These are phyloP conservation scores for Eurypyga helias DNA, from an alignment of 2,113 vertebrate genomes.

Conservation along the genomic window DNA sequence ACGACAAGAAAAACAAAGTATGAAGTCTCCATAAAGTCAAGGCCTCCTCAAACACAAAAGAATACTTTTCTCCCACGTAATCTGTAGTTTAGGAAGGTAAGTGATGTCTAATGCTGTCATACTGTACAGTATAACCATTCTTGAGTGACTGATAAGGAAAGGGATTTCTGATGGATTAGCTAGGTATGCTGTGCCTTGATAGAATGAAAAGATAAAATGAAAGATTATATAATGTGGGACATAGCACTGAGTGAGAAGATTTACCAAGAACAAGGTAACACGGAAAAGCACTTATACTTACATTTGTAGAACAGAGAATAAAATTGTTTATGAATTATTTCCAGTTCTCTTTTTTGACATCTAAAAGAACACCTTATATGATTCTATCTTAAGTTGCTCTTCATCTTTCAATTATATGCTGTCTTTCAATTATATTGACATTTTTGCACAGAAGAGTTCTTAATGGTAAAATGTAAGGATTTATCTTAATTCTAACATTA, in stretches of 20 bases:
- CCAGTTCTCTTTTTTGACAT: not conserved
- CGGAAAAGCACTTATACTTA: slow-evolving; percentile 15
- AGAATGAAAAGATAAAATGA: slow-evolving; percentile 65
- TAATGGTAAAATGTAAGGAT: not conserved
- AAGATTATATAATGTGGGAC: slow-evolving; percentile 51
- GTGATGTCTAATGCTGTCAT: slow-evolving; percentile 58
- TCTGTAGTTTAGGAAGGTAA: slow-evolving; percentile 63
- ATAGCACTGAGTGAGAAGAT: slow-evolving; percentile 25
- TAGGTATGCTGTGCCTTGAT: slow-evolving; percentile 62
- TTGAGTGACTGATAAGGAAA: slow-evolving; percentile 65
- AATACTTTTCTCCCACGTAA: slow-evolving; percentile 11
- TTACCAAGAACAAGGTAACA: slow-evolving; percentile 16
- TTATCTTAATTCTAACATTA: not conserved
- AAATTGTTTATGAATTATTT: not conserved
- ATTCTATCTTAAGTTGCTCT: not conserved
- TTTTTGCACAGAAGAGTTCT: not conserved
- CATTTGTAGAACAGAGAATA: slow-evolving; percentile 8
- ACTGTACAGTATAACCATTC: slow-evolving; percentile 52
- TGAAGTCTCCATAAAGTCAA: not conserved
- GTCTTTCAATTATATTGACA: not conserved
- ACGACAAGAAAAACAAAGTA: not conserved
- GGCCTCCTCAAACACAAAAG: slow-evolving; percentile 15
- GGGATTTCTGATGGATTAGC: slow-evolving; percentile 73
- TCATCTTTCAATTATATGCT: not conserved
- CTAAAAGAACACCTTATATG: not conserved